A percentile compares a stretch with the other conserved stretches of the same genome.
These are phyloP conservation scores for Telenomus remus DNA, from an alignment of 1,140 invertebrate genomes.

Conservation along the genomic window DNA sequence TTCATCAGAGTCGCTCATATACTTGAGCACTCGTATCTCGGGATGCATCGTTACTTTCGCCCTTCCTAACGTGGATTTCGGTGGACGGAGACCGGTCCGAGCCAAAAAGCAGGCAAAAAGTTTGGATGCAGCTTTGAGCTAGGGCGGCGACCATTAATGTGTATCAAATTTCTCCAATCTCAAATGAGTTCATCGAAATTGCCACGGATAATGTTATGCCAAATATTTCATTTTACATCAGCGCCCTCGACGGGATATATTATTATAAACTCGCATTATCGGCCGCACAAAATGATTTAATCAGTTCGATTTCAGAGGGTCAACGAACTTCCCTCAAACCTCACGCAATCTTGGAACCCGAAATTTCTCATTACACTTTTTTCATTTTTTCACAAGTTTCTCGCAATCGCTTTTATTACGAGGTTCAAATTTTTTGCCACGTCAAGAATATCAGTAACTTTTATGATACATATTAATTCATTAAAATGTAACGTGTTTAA, in stretches of 20 bases:
- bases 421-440: no score
- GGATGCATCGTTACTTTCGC: slow-evolving; percentile 45
- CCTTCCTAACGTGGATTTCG: slow-evolving; percentile 29
- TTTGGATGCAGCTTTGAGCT: slow-evolving; percentile 12
- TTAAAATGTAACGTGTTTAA: slow-evolving; percentile 14
- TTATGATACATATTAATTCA: slow-evolving; percentile 19
- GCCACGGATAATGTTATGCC: slow-evolving; percentile 29
- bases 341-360: neutral
- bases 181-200: slow-evolving; percentile 41
- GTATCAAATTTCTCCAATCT: slow-evolving; percentile 47
- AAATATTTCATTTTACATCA: slow-evolving; percentile 38
- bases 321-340: slow-evolving; percentile 6
- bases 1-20: slow-evolving; percentile 40
- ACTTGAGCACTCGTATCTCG: slow-evolving; percentile 38
- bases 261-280: slow-evolving; percentile 34
- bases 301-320: slow-evolving; percentile 11
- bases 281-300: slow-evolving; percentile 22
- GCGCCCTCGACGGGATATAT: slow-evolving; percentile 7
- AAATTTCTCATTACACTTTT: no score
- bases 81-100: slow-evolving; percentile 35
- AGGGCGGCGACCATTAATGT: slow-evolving; percentile 32
- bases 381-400: no score
- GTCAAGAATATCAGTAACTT: neutral
- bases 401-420: no score
- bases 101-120: slow-evolving; percentile 40